phyloP scores from a whole-genome alignment of 2,888 invertebrate genomes.

The Mycalesis mineus region DNA sequence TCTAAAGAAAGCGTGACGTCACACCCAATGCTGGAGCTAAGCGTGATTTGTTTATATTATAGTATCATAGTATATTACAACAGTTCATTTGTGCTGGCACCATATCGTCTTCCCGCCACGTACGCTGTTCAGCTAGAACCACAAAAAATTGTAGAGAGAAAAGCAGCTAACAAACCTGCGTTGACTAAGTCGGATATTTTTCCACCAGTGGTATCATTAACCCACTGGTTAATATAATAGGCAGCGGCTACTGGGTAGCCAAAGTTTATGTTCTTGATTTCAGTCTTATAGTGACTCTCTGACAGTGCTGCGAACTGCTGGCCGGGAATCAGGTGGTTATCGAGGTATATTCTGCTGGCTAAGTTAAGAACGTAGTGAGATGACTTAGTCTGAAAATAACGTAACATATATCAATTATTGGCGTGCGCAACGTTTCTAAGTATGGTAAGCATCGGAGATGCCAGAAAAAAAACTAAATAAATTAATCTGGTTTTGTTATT shows the following conservation, averaged over 20 bases:
- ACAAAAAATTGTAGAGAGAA: too few relatives aligned
- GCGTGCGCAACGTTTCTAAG: too few relatives aligned
- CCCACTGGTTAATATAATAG: constrained; percentile 87
- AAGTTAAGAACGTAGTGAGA: constrained; percentile 79
- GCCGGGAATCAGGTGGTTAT: constrained; percentile 69
- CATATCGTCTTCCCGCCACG: too few relatives aligned
- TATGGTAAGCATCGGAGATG: too few relatives aligned
- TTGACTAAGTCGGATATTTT: constrained; percentile 83
- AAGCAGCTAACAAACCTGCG: constrained; percentile 69
- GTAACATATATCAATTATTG: too few relatives aligned
- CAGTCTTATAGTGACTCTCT: constrained; percentile 81
- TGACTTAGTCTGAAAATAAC: constrained; percentile 52
- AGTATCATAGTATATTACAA: too few relatives aligned
- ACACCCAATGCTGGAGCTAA: too few relatives aligned
- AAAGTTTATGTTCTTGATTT: constrained; percentile 82
- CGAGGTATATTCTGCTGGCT: constrained; percentile 82
- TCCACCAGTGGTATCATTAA: constrained; percentile 84
- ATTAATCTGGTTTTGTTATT: too few relatives aligned
- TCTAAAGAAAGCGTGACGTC: too few relatives aligned
- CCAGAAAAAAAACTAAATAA: too few relatives aligned
- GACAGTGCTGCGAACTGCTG: constrained; percentile 81
- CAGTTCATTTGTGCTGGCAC: too few relatives aligned
- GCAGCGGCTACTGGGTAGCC: constrained; percentile 74
- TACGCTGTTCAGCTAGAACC: neutral
- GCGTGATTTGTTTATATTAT: too few relatives aligned